Evolutionary conservation across 2,797 vertebrate genomes (phyloP), one percentile per base, ranked within the genome.

Genomic region (Anisognathus igniventris): DNA sequence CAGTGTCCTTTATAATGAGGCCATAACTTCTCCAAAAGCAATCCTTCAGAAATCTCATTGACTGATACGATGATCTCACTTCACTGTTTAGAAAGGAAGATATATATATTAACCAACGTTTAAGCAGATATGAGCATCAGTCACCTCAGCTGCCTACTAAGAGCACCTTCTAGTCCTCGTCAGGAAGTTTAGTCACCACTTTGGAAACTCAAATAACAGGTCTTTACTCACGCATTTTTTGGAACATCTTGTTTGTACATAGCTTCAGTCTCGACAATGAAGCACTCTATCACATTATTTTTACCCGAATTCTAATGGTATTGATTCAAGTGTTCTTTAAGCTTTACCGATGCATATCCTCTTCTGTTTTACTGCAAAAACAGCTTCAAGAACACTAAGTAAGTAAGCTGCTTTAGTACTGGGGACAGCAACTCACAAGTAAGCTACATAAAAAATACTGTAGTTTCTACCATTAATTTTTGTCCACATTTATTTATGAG

Each of bases 401-500:
- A 87, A 68, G 17, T 23, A 42, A 33, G 19, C n/a, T 24, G 7
- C n/a, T 67, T 78, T 31, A 76, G 31, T 40, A 33, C 6, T 14
- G 56, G 30, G 22, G 31, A 76, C 57, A 37, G 31, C 47, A 67
- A 83, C 21, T 72, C 50, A 68, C 21, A 72, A 72, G 40, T 24
- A 88, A 84, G 37, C 84, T 92, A 37, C 28, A 42, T 68, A 95
- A 85, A 73, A 91, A 94, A 93, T 92, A 76, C 19, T 6, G 8
- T 91, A 73, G 23, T 68, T 90, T 54, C 76, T 92, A 42, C 60
- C 54, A 75, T 84, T 93, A 45, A 79, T 92, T 94, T 92, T 73
- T 87, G 39, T 92, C 86, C 77, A 94, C 77, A 79, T 96, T 96
- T 96, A 96, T 96, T 95, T 87, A 86, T 62, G 86, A 93, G 84